phyloP scores from a whole-genome alignment of 2,888 invertebrate genomes.

The Melanophora roralis region DNA sequence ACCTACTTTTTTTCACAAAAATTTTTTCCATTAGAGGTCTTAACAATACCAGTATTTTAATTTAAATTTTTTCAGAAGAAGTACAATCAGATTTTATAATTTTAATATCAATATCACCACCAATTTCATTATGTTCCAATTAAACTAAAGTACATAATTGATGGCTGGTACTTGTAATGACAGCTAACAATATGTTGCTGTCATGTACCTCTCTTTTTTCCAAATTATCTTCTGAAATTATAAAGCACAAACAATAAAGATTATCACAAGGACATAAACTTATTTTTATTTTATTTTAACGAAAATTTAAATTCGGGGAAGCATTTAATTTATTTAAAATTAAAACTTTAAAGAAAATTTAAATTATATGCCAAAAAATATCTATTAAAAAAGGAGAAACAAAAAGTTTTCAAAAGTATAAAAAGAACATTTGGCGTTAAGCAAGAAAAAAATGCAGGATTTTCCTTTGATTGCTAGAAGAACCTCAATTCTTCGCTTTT shows the following conservation, averaged over 20 bases:
- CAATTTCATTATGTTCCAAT: not conserved
- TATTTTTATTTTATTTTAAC: not conserved
- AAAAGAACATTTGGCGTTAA: not conserved
- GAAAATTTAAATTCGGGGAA: slow-evolving; percentile 2
- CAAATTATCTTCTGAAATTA: not conserved
- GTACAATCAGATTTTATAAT: too few relatives aligned
- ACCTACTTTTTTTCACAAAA: too few relatives aligned
- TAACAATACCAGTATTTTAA: too few relatives aligned
- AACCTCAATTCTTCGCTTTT: not conserved
- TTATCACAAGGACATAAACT: not conserved
- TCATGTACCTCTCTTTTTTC: not conserved
- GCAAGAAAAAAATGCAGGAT: not conserved
- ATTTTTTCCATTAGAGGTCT: too few relatives aligned
- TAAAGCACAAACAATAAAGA: not conserved
- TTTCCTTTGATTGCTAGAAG: not conserved
- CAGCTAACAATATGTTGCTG: not conserved
- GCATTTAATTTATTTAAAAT: not conserved
- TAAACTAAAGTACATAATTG: not conserved
- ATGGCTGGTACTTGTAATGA: not conserved
- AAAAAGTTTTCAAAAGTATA: too few relatives aligned
- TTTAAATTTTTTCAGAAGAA: too few relatives aligned
- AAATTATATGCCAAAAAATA: not conserved
- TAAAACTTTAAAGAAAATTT: too few relatives aligned
- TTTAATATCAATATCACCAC: too few relatives aligned
- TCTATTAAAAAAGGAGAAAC: slow-evolving; percentile 6